phyloP scores from a whole-genome alignment of 2,113 vertebrate species.

The Otocyon megalotis region DNA sequence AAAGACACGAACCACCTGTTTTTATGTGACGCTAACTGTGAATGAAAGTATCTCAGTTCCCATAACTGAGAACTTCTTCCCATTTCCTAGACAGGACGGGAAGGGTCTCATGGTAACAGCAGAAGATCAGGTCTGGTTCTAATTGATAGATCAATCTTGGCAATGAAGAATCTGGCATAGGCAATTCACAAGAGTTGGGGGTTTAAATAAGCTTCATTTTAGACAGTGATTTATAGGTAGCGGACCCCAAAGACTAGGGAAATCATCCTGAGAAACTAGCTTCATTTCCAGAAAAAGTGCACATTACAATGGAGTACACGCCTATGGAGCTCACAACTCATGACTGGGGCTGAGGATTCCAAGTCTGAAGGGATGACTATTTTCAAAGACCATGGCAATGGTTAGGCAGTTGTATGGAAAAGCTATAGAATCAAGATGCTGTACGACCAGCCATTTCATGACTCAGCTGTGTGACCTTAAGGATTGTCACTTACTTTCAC shows the following conservation, averaged over 20 bases:
- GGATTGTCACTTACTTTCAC: neutral
- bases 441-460: neutral
- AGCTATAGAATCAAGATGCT: neutral
- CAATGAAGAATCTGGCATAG: neutral
- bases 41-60: neutral
- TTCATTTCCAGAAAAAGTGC: neutral
- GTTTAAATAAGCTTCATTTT: neutral
- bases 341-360: neutral
- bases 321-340: rapidly evolving
- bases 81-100: neutral
- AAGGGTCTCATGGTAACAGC: neutral
- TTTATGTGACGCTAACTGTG: neutral
- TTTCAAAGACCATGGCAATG: neutral
- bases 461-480: neutral
- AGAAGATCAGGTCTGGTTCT: neutral
- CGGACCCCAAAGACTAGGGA: neutral
- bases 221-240: neutral
- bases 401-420: neutral
- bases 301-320: too few relatives aligned
- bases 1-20: neutral
- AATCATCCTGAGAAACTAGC: neutral
- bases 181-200: neutral
- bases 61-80: too few relatives aligned
- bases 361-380: neutral
- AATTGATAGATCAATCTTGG: too few relatives aligned